Conservation (phyloP, 92 coral and sea anemone species). For the Metridium senile region DNA sequence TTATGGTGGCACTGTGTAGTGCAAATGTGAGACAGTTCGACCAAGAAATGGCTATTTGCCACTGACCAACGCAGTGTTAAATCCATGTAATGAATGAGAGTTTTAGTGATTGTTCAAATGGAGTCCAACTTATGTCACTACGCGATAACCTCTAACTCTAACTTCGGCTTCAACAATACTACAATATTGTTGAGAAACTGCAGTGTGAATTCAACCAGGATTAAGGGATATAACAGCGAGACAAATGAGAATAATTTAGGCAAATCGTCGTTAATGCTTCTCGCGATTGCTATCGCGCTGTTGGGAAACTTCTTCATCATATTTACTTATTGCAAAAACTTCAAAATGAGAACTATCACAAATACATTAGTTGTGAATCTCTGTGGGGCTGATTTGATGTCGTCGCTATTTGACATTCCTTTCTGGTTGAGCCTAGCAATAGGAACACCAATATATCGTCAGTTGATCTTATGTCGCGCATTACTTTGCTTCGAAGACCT, state of each 20-base stretch:
- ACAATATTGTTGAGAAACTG: background rate
- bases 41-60: background rate
- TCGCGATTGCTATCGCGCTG: constrained; percentile 60
- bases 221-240: background rate
- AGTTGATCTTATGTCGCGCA: constrained; percentile 54
- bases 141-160: background rate
- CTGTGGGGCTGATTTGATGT: constrained; percentile 70
- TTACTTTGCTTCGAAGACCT: constrained; percentile 65
- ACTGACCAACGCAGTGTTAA: background rate
- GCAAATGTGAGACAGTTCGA: background rate
- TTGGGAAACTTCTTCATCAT: constrained; percentile 79
- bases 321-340: constrained; percentile 68
- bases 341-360: constrained; percentile 82
- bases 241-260: constrained; percentile 8
- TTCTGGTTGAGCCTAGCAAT: constrained; percentile 57
- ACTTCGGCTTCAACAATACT: background rate
- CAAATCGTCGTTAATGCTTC: constrained; percentile 43
- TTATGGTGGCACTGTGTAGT: background rate
- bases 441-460: constrained; percentile 43
- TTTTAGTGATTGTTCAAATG: background rate
- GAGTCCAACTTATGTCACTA: background rate
- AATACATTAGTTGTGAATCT: constrained; percentile 78
- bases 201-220: background rate
- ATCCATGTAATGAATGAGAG: background rate
- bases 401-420: constrained; percentile 73